phyloP scores from a whole-genome alignment of 2,113 vertebrate genomes.

The Stercorarius parasiticus region DNA sequence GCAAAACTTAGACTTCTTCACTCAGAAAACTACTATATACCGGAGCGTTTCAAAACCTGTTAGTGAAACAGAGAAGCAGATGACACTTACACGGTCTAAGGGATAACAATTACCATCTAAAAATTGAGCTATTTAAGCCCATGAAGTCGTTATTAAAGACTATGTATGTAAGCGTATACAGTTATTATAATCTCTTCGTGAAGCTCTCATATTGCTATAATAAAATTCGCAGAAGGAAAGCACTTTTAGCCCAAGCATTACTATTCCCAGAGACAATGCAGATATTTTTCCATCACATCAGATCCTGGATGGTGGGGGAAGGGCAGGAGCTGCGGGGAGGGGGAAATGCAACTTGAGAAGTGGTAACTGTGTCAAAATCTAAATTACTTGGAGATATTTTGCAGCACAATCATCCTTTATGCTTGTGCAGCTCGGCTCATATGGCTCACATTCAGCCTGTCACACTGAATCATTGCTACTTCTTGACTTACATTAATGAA shows the following conservation, averaged over 20 bases:
- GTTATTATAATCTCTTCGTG: neutral
- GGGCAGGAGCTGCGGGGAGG: neutral
- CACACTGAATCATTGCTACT: constrained; percentile 59
- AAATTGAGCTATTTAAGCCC: neutral
- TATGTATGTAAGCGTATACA: rapidly evolving
- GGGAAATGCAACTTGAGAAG: constrained; percentile 41
- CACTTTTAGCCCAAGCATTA: neutral
- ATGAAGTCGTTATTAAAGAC: neutral
- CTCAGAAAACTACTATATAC: neutral
- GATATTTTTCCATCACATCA: constrained; percentile 48
- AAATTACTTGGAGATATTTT: constrained; percentile 35
- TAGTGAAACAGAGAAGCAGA: neutral
- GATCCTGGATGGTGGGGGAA: constrained; percentile 1
- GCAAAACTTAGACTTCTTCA: neutral
- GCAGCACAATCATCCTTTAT: constrained; percentile 58
- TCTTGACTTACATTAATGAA: constrained; percentile 57
- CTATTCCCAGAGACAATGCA: constrained; percentile 27
- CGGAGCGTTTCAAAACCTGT: rapidly evolving
- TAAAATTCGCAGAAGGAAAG: neutral
- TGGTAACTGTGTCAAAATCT: constrained; percentile 40
- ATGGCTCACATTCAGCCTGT: constrained; percentile 67
- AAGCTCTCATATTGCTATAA: neutral
- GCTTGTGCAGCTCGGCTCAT: constrained; percentile 11
- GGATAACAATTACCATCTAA: neutral
- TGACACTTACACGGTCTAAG: rapidly evolving